Evolutionary conservation across 1,140 invertebrate genomes (phyloP).

Genomic region (Drosophila parvula): DNA sequence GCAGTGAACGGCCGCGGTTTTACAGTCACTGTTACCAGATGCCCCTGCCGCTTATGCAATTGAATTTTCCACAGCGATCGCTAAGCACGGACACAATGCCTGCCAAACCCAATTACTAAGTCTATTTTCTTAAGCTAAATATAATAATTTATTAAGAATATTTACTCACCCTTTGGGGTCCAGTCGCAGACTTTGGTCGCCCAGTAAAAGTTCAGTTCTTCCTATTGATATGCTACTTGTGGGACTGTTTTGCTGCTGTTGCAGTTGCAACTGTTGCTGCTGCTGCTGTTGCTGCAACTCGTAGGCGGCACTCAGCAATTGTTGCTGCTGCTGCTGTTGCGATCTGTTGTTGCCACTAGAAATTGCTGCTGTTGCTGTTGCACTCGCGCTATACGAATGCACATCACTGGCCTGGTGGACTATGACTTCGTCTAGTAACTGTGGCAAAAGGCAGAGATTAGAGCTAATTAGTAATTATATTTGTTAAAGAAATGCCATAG

Average conservation of each 20-base stretch:
- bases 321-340: slow-evolving; percentile 51
- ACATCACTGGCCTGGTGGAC: slow-evolving; percentile 73
- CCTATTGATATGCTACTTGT: slow-evolving; percentile 84
- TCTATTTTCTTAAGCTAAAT: neutral
- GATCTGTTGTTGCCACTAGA: slow-evolving; percentile 26
- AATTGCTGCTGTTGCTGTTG: slow-evolving; percentile 33
- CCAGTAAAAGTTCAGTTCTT: slow-evolving; percentile 83
- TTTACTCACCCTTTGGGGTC: slow-evolving; percentile 71
- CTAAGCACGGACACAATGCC: slow-evolving; percentile 41
- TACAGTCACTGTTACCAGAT: slow-evolving; percentile 2
- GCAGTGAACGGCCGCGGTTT: slow-evolving; percentile 14
- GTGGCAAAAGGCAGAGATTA: neutral
- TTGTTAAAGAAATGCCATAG: neutral
- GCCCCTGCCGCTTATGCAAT: slow-evolving; percentile 59
- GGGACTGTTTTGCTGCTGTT: slow-evolving; percentile 70
- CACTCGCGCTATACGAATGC: slow-evolving; percentile 35
- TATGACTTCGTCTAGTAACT: slow-evolving; percentile 82
- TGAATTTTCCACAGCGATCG: neutral
- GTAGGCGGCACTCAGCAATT: slow-evolving; percentile 52
- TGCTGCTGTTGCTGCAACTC: slow-evolving; percentile 50
- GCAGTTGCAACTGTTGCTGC: slow-evolving; percentile 41
- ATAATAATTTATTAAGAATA: neutral
- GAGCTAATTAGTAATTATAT: neutral
- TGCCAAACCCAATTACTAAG: slow-evolving; percentile 3
- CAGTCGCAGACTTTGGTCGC: slow-evolving; percentile 77